Evolutionary conservation across 2,113 vertebrate genomes (phyloP).

Genomic region (Apeltes quadracus): DNA sequence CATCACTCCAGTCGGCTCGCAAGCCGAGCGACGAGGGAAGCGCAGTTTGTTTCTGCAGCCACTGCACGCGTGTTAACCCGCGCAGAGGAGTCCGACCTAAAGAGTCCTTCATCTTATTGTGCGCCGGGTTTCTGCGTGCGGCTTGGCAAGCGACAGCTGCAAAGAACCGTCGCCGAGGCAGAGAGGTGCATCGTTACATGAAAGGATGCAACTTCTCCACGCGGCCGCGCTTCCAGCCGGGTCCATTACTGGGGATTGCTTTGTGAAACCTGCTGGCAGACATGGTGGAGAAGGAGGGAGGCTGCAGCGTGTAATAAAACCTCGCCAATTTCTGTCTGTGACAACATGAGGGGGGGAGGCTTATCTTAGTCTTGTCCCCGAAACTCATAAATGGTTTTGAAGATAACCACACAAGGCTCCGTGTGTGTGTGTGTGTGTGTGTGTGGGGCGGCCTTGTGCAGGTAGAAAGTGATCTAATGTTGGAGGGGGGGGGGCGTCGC

Average conservation of each 20-base stretch:
- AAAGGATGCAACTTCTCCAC: conserved; percentile 53
- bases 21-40: too few species aligned
- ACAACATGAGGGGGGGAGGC: conserved; percentile 49
- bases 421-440: conserved; percentile 14
- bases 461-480: conserved; percentile 37
- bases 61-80: too few species aligned
- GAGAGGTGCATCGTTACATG: conserved; percentile 66
- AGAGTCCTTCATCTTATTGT: too few species aligned
- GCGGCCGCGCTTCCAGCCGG: conserved; percentile 44
- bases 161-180: conserved; percentile 31
- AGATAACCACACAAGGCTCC: conserved; percentile 40
- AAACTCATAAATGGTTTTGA: conserved; percentile 44
- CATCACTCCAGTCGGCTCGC: conserved; percentile 17
- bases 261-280: conserved; percentile 49
- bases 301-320: conserved; percentile 51
- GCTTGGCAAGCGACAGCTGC: conserved; percentile 44
- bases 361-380: conserved; percentile 46
- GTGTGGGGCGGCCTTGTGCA: conserved; percentile 40
- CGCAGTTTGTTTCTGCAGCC: too few species aligned
- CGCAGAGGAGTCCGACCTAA: too few species aligned
- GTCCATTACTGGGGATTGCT: conserved; percentile 59
- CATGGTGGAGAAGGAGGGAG: background rate
- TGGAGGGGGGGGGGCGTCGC: conserved; percentile 32
- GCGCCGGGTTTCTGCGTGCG: too few species aligned
- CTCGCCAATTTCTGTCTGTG: conserved; percentile 49